Evolutionary conservation across 2,797 vertebrate species (phyloP), one percentile per base, ranked within the genome.

Genomic region (Halcyon badia): DNA sequence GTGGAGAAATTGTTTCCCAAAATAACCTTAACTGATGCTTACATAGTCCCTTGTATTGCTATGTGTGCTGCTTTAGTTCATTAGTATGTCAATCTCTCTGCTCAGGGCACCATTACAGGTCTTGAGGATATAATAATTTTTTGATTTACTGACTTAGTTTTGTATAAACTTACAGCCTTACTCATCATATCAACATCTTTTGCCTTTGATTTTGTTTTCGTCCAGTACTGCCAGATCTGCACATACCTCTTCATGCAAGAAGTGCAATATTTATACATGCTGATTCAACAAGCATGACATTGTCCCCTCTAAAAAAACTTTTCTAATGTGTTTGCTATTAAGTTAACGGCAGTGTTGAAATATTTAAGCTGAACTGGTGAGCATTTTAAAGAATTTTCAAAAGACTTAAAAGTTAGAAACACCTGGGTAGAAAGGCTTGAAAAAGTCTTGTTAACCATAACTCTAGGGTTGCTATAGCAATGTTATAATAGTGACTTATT

Each of bases 391-490:
- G 25, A 42, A 57, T 94, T 93, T 93, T 71, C 60, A 78, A 86
- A 90, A 70, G 28, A 57, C 94, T 85, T 71, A 26, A 28, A 94
- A 88, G 41, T 90, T 90, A 76, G 44, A 86, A 86, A 15, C 54
- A 90, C 69, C 28, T 76, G 46, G 5, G 11, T 87, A 94, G 68
- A 92, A 94, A 71, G 20, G 25, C 72, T 90, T 94, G 79, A 90
- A 92, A 94, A 84, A 81, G 16, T 80, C 49, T 90, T 82, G 86
- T 72, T 49, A 92, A 78, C 51, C 64, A 6, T 66, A 88, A 87
- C 20, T 81, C 73, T 84, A 51, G 33, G 24, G 97, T 97, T 97
- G 91, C 93, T 84, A 96, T 96, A 93, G 95, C 51, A 90, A 96
- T 97, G 65, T 91, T 94, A 61, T 91, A 95, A 86, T 92, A 89